These are phyloP conservation scores for Struthidea cinerea DNA, from an alignment of 2,113 vertebrate species.

Conservation along the genomic window DNA sequence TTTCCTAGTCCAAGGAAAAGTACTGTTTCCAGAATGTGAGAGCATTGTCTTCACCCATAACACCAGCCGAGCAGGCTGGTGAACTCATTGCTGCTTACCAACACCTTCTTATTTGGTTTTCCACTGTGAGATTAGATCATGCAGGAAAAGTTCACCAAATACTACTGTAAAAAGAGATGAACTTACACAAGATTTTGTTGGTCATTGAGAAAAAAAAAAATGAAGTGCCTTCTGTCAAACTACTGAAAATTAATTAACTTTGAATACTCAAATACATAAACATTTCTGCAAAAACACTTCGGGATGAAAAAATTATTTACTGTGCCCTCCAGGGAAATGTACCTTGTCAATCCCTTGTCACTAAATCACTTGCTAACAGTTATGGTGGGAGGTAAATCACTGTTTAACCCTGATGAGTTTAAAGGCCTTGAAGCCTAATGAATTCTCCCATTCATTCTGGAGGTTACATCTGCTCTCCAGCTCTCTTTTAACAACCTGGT, in stretches of 20 bases:
- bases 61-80: constrained; percentile 31
- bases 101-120: constrained; percentile 69
- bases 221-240: constrained; percentile 51
- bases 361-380: constrained; percentile 57
- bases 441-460: constrained; percentile 39
- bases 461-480: not conserved
- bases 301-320: constrained; percentile 30
- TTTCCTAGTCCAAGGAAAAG: not conserved
- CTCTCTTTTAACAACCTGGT: constrained; percentile 9
- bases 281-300: constrained; percentile 52
- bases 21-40: not conserved
- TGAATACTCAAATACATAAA: constrained; percentile 61
- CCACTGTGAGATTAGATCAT: constrained; percentile 72
- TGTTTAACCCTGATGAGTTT: constrained; percentile 25
- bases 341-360: constrained; percentile 49
- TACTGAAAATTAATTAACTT: constrained; percentile 69
- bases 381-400: not conserved
- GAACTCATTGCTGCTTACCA: constrained; percentile 66
- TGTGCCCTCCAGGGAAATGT: constrained; percentile 47
- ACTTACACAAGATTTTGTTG: constrained; percentile 62
- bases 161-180: constrained; percentile 70
- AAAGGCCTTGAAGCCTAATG: constrained; percentile 39
- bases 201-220: constrained; percentile 38
- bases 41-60: constrained; percentile 3
- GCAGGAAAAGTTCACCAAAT: constrained; percentile 67